Conservation (phyloP, 2,113 vertebrate species). For the Gambusia holbrooki region DNA sequence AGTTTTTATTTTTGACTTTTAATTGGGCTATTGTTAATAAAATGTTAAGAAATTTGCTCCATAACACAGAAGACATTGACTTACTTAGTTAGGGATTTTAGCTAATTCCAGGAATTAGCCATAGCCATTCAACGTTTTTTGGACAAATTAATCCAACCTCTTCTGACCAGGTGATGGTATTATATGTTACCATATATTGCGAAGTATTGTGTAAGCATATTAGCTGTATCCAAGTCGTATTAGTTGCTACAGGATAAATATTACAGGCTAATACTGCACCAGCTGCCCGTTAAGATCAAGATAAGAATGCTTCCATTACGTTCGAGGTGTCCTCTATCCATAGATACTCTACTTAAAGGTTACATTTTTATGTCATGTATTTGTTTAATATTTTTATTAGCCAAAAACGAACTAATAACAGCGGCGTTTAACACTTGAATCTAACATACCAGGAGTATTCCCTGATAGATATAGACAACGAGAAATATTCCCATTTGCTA, state of each 20-base stretch:
- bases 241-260: not conserved
- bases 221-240: not conserved
- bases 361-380: not conserved
- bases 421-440: not conserved
- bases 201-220: not conserved
- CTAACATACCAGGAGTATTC: not conserved
- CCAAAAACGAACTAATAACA: not conserved
- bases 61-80: not conserved
- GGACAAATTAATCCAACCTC: not conserved
- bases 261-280: constrained; percentile 13
- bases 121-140: not conserved
- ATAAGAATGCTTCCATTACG: constrained; percentile 53
- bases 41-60: not conserved
- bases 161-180: not conserved
- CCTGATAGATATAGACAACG: not conserved
- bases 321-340: constrained; percentile 3
- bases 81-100: not conserved
- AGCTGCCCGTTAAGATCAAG: constrained; percentile 13
- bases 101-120: constrained; percentile 37
- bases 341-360: not conserved
- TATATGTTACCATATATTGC: not conserved
- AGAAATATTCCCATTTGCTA: not conserved
- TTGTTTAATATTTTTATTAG: not conserved
- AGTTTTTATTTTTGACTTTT: not conserved
- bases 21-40: not conserved